Evolutionary conservation across 2,888 invertebrate genomes (phyloP), one percentile per base, ranked within the genome.

Genomic region (Pediacus dermestoides): DNA sequence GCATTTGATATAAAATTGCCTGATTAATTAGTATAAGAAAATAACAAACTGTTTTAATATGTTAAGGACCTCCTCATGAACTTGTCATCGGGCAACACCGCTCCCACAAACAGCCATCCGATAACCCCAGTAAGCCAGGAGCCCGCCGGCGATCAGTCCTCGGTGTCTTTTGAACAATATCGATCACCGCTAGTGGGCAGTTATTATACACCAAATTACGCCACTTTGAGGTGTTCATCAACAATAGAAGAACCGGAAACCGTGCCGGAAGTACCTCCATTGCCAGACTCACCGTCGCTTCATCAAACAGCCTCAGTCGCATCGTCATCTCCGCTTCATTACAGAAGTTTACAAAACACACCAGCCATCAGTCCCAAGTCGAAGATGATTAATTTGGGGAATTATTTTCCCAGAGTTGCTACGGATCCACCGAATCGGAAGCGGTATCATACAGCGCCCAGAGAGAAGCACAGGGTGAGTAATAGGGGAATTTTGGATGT

Each of bases 401-500:
- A 64, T 54, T 67, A 68, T 60, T 70, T 68, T 52, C 68, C 69
- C 12, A 56, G 61, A 45, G 60, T 60, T 42, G 60, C 62, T 30
- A 63, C 61, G 30, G 74, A 75, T 55, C 69, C 71, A 41, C 66
- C 68, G 13, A 70, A 71, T 46, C 63, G 74, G 52, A 78, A 76
- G 59, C 68, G 75, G 34, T 78, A 74, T 66, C 75, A 77, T 52
- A 78, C 77, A 2, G 74, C 77, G 4, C 76, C 77, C 1, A 70
- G 77, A 52, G 78, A 77, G 51, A 77, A 77, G 54, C 74, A 76
- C 58, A 72, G 76, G 70, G 77, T 76, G 61, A 63, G 58, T 50
- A n/a, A n/a, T n/a, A n/a, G n/a, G n/a, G n/a, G n/a, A n/a, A n/a
- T n/a, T n/a, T n/a, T n/a, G n/a, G 21, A 21, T 21, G n/a, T 21